Evolutionary conservation across 2,113 vertebrate species (phyloP).

Genomic region (Ciconia stormi): DNA sequence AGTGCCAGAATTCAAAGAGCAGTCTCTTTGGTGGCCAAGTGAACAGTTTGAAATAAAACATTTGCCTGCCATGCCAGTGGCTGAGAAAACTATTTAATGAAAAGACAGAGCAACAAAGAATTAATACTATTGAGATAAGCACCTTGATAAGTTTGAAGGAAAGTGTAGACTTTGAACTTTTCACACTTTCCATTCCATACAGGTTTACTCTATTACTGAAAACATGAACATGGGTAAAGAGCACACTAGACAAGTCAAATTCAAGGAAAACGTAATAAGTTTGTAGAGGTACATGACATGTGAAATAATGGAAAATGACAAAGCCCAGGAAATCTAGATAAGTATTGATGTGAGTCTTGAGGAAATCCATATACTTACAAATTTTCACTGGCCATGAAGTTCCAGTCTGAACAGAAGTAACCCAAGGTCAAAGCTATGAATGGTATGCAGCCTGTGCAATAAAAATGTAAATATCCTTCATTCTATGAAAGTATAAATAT

Average conservation of each 20-base stretch:
- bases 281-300: neutral
- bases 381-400: conserved; percentile 3
- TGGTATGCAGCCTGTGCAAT: conserved; percentile 14
- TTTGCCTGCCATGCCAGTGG: neutral
- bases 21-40: neutral
- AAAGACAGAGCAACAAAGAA: neutral
- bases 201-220: neutral
- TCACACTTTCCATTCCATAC: neutral
- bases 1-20: neutral
- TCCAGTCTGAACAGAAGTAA: conserved; percentile 31
- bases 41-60: neutral
- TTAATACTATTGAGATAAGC: neutral
- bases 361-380: conserved; percentile 1
- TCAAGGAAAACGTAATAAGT: neutral
- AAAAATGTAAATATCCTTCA: conserved; percentile 66
- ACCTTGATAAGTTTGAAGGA: neutral
- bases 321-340: neutral
- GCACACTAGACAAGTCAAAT: neutral
- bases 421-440: conserved; percentile 36
- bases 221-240: neutral
- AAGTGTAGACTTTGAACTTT: neutral
- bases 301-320: conserved; percentile 49
- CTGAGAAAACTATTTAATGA: neutral
- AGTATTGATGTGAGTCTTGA: neutral
- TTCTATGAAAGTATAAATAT: neutral